phyloP scores from a whole-genome alignment of 2,888 invertebrate genomes.

The Ceriagrion tenellum region DNA sequence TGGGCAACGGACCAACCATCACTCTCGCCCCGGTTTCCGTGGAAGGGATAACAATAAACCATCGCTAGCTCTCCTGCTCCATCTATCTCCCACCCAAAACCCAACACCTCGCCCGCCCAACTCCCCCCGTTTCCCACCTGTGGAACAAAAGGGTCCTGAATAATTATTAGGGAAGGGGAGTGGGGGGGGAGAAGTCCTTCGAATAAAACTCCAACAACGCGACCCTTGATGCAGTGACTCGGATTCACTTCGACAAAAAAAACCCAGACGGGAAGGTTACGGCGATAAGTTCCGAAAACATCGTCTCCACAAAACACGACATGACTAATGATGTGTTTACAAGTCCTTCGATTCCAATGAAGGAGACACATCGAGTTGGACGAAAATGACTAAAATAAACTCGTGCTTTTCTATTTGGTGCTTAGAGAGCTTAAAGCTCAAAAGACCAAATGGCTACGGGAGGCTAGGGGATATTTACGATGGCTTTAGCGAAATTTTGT shows the following conservation, averaged over 20 bases:
- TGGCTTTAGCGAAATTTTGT: too few relatives aligned
- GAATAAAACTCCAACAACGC: conserved; percentile 26
- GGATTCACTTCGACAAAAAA: background rate
- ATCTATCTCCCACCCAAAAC: background rate
- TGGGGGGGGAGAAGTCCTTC: background rate
- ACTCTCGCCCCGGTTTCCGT: background rate
- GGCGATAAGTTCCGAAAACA: background rate
- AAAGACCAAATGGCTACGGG: background rate
- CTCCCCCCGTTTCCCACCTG: background rate
- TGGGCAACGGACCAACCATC: conserved; percentile 28
- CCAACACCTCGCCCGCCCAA: background rate
- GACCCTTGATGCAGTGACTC: conserved; percentile 14
- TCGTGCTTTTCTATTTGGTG: background rate
- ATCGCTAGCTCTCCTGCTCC: background rate
- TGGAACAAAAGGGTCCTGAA: conserved; percentile 17
- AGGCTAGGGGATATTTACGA: background rate
- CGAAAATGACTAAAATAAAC: background rate
- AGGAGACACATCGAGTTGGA: background rate
- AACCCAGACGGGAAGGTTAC: background rate
- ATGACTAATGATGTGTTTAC: background rate
- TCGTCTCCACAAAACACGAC: background rate
- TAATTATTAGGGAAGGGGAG: background rate
- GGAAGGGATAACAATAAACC: conserved; percentile 26
- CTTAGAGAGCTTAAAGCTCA: too few relatives aligned
- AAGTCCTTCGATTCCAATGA: background rate